Percentiles rank a stretch among this genome's conserved stretches.
Conservation (phyloP, 1,140 invertebrate genomes). For the Drosophila kohkoa region DNA sequence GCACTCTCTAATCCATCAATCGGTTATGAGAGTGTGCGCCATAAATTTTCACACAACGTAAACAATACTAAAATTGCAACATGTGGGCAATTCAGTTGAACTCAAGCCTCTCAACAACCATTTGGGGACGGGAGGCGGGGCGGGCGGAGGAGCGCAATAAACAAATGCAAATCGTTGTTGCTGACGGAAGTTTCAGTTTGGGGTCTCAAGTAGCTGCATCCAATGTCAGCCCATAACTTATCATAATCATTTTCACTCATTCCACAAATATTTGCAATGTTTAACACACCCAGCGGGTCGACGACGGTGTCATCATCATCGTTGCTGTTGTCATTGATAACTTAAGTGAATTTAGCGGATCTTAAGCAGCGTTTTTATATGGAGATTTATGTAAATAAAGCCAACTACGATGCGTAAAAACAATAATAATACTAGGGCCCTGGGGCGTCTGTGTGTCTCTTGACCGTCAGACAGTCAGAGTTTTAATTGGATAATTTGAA, state of each 20-base stretch:
- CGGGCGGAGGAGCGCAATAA: conserved; percentile 42
- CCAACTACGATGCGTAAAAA: conserved; percentile 50
- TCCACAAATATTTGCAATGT: conserved; percentile 39
- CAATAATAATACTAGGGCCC: conserved; percentile 54
- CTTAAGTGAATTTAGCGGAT: conserved; percentile 39
- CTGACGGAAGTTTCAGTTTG: conserved; percentile 56
- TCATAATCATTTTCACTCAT: conserved; percentile 50
- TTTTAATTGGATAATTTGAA: conserved; percentile 79
- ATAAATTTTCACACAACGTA: conserved; percentile 73
- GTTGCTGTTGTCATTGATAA: conserved; percentile 29
- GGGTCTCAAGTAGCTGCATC: conserved; percentile 65
- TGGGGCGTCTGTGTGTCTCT: conserved; percentile 38
- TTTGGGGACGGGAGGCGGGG: background rate
- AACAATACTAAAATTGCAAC: conserved; percentile 80
- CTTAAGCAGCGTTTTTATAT: conserved; percentile 43
- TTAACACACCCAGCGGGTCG: conserved; percentile 22
- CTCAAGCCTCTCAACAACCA: conserved; percentile 4
- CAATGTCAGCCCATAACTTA: conserved; percentile 59
- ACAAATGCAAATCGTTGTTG: conserved; percentile 72
- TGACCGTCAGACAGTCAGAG: conserved; percentile 36
- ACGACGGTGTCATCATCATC: background rate
- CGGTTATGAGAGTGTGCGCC: conserved; percentile 68
- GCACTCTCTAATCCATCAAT: conserved; percentile 72
- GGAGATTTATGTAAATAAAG: conserved; percentile 79
- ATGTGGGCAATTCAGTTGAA: conserved; percentile 57